These are phyloP conservation scores for Erannis defoliaria DNA, from an alignment of 2,888 invertebrate species.

Conservation along the genomic window DNA sequence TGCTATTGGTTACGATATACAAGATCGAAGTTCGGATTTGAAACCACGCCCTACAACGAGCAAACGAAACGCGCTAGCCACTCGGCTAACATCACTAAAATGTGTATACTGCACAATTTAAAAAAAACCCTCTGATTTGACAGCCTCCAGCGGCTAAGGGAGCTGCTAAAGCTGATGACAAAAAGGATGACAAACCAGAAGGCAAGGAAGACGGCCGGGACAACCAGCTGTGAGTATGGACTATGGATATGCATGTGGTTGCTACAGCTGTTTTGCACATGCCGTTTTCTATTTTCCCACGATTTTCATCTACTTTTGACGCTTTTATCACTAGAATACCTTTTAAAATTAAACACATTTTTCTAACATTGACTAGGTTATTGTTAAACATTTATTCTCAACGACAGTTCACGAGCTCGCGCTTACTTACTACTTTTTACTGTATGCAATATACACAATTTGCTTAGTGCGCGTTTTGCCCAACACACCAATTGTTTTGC, in stretches of 20 bases:
- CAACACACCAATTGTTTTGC: too few relatives aligned
- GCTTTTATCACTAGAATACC: not conserved
- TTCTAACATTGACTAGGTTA: not conserved
- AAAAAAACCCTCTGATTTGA: too few relatives aligned
- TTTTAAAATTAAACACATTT: not conserved
- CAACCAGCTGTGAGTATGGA: constrained; percentile 89
- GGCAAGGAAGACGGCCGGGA: constrained; percentile 92
- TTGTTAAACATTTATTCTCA: not conserved
- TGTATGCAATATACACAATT: too few relatives aligned
- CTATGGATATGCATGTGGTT: not conserved
- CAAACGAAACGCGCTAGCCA: too few relatives aligned
- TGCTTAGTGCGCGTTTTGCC: too few relatives aligned
- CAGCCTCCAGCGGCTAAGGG: constrained; percentile 43
- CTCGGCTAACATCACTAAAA: too few relatives aligned
- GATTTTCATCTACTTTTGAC: not conserved
- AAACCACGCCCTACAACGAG: too few relatives aligned
- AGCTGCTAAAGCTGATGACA: constrained; percentile 65
- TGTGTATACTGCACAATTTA: too few relatives aligned
- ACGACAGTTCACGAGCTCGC: too few relatives aligned
- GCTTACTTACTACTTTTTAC: too few relatives aligned
- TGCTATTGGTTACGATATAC: too few relatives aligned
- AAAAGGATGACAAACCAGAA: constrained; percentile 82
- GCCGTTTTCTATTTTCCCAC: not conserved
- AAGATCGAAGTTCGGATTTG: too few relatives aligned
- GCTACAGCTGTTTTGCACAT: not conserved